A percentile compares a stretch with the other conserved stretches of the same genome.
Evolutionary conservation across 2,113 vertebrate genomes (phyloP).

Genomic region (Mus spicilegus): DNA sequence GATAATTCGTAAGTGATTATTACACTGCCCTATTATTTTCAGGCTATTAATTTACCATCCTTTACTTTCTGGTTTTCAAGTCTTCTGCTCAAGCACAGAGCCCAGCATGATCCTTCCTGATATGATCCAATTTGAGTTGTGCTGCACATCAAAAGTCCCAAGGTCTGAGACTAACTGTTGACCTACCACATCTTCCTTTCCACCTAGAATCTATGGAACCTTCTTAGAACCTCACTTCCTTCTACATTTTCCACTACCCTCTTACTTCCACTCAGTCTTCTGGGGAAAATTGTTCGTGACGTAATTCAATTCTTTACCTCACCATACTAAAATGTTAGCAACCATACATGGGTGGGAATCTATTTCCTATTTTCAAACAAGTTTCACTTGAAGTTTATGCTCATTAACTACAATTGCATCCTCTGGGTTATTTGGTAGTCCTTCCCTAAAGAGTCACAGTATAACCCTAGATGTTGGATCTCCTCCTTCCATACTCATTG

Average conservation of each 20-base stretch:
- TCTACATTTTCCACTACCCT: neutral
- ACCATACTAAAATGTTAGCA: neutral
- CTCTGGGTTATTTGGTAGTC: neutral
- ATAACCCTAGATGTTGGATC: neutral
- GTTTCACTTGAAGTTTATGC: neutral
- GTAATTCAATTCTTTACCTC: neutral
- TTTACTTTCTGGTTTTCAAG: neutral
- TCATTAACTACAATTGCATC: neutral
- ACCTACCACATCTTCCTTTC: neutral
- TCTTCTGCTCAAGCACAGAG: neutral
- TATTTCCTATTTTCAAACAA: neutral
- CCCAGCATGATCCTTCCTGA: neutral
- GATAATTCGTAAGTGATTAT: neutral
- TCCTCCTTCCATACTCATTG: neutral
- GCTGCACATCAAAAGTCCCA: neutral
- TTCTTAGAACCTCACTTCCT: neutral
- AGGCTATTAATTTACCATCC: neutral
- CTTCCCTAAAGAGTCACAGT: neutral
- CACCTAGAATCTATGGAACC: neutral
- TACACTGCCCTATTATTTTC: neutral
- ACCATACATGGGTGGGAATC: neutral
- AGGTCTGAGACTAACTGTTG: neutral
- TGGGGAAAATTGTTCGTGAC: neutral
- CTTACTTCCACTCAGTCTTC: neutral
- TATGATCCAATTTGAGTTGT: neutral